Evolutionary conservation across 2,113 vertebrate genomes (phyloP), one percentile per base, ranked within the genome.

Genomic region (Calidris pugnax): DNA sequence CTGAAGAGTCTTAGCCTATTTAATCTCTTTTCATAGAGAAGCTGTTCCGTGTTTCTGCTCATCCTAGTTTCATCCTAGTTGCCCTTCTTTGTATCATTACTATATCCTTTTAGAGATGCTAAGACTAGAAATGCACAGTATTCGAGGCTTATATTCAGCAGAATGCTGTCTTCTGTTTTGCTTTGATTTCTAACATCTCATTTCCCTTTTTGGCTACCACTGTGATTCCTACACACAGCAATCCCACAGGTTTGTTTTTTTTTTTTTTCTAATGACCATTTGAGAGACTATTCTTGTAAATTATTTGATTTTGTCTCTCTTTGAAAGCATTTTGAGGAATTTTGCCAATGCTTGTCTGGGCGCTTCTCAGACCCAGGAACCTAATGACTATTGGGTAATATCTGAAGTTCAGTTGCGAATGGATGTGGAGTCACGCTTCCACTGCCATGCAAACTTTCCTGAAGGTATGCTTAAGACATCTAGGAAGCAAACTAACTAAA

Each of bases 1-100:
- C 41, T 90, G 48, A 94, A 87, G 69, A 75, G 53, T 41, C 75
- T 87, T 78, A 87, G 45, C 33, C 63, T 88, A 73, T 90, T 93
- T 92, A 90, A 96, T 92, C 67, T 72, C 66, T 95, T 81, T 75
- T 68, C 87, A 72, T 10, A 73, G 39, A 87, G 62, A 92, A 91
- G 81, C 62, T 79, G 82, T 82, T 93, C 75, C 19, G 11, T 53
- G 86, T 88, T 93, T 91, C 88, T 86, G 55, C 63, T 93, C 50
- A 73, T 77, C 82, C 45, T 66, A 14, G 19, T 62, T 76, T 93
- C 45, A 66, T 80, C 79, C 41, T 66, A 15, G 19, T 62, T 76
- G 41, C 22, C 82, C 17, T 90, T 95, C 71, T 94, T 93, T 68
- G 30, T 85, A 37, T 90, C 53, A 48, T 26, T 64, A 35, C 18